Percentiles rank a stretch among this genome's conserved stretches.
These are phyloP conservation scores for Anisognathus igniventris DNA, from an alignment of 2,797 vertebrate genomes.

Conservation along the genomic window DNA sequence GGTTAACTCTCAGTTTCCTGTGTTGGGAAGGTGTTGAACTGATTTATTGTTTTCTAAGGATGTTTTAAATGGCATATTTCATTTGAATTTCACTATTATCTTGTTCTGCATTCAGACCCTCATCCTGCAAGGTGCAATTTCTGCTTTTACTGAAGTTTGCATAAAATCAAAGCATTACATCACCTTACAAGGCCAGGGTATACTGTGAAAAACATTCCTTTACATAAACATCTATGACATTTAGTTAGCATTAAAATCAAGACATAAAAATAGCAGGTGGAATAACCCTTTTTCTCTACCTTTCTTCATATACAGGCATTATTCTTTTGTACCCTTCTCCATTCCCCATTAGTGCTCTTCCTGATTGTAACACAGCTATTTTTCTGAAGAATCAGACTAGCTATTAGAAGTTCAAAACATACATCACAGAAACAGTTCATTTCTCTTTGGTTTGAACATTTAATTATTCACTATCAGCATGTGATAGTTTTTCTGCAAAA, in stretches of 20 bases:
- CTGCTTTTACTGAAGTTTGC: neutral
- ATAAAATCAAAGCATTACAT: neutral
- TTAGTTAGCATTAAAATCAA: neutral
- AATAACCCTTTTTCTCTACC: neutral
- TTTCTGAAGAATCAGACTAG: constrained; percentile 5
- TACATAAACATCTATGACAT: neutral
- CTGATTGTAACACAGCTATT: neutral
- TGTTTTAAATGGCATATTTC: constrained; percentile 46
- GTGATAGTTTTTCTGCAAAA: neutral
- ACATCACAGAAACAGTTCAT: constrained; percentile 9
- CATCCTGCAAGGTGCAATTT: neutral
- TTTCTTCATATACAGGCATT: neutral
- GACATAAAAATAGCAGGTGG: neutral
- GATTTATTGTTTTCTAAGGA: constrained; percentile 55
- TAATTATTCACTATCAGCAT: constrained; percentile 24
- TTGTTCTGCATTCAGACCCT: neutral
- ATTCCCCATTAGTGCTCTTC: neutral
- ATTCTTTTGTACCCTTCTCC: neutral
- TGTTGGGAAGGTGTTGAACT: constrained; percentile 39
- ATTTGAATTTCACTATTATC: neutral
- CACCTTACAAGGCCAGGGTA: neutral
- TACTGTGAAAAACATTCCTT: neutral
- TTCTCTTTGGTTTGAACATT: constrained; percentile 28
- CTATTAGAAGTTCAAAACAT: constrained; percentile 35
- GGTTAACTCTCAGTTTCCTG: constrained; percentile 71